These are phyloP conservation scores for Musca domestica DNA, from an alignment of 1,140 invertebrate species.

Conservation along the genomic window DNA sequence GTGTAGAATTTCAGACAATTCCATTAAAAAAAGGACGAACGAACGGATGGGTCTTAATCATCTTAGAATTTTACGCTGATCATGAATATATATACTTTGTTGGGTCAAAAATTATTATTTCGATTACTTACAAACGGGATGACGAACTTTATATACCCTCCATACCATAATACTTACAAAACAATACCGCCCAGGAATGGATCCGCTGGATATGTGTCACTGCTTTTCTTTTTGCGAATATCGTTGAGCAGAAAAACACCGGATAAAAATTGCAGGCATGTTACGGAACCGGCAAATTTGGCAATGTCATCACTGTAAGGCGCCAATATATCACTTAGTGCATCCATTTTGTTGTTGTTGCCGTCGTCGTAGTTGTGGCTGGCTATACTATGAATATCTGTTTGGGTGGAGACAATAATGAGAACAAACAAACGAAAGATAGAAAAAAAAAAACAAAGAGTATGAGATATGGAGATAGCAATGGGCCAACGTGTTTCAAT, in stretches of 20 bases:
- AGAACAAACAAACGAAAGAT: too few relatives aligned
- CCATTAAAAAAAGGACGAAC: too few relatives aligned
- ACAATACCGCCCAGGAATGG: constrained; percentile 72
- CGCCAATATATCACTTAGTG: constrained; percentile 43
- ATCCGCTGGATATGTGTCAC: constrained; percentile 62
- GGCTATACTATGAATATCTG: background rate
- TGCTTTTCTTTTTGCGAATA: constrained; percentile 65
- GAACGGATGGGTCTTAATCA: too few relatives aligned
- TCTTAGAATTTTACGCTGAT: too few relatives aligned
- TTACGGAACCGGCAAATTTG: constrained; percentile 57
- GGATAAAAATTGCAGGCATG: constrained; percentile 66
- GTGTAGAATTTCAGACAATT: too few relatives aligned
- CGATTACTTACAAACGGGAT: too few relatives aligned
- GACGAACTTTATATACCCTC: too few relatives aligned
- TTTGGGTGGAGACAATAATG: background rate
- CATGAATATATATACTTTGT: too few relatives aligned
- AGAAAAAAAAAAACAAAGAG: too few relatives aligned
- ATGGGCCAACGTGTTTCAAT: too few relatives aligned
- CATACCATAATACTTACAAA: constrained; percentile 73
- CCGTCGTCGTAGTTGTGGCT: background rate
- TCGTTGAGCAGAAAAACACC: constrained; percentile 67
- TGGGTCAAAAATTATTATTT: too few relatives aligned
- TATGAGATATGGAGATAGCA: too few relatives aligned
- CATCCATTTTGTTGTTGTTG: constrained; percentile 43
- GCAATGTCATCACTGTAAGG: constrained; percentile 43